phyloP scores from a whole-genome alignment of 2,113 vertebrate genomes.

The Nerophis ophidion region DNA sequence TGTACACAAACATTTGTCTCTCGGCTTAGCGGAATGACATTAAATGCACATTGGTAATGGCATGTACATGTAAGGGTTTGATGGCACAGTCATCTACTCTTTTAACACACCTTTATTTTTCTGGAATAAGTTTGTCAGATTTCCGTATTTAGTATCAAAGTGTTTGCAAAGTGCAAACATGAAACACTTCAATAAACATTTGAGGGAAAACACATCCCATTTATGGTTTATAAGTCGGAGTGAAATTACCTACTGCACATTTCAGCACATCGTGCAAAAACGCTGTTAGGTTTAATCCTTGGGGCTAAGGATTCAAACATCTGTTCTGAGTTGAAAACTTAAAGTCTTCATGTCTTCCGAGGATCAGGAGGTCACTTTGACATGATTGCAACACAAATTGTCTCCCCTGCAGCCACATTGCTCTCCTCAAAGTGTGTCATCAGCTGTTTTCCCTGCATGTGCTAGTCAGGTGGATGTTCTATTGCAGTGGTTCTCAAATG shows the following conservation, averaged over 20 bases:
- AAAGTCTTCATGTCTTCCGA: constrained; percentile 36
- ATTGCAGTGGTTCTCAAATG: too few species aligned
- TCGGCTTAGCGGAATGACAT: not conserved
- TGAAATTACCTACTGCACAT: not conserved
- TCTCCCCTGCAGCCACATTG: constrained; percentile 26
- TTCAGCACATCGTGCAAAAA: constrained; percentile 1
- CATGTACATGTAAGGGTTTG: not conserved
- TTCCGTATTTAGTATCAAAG: too few species aligned
- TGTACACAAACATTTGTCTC: not conserved
- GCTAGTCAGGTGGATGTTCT: constrained; percentile 25
- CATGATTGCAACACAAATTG: constrained; percentile 45
- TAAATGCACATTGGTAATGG: not conserved
- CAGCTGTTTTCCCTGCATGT: constrained; percentile 33
- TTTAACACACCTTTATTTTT: too few species aligned
- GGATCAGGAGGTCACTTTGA: constrained; percentile 49
- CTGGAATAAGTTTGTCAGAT: too few species aligned
- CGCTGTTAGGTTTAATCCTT: constrained; percentile 15
- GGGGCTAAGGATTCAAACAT: constrained; percentile 55
- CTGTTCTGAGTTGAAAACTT: constrained; percentile 53
- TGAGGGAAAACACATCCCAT: too few species aligned
- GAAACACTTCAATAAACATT: too few species aligned
- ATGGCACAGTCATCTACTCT: not conserved
- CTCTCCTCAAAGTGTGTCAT: constrained; percentile 20
- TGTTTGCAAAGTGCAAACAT: too few species aligned
- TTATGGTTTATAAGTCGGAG: too few species aligned